These are phyloP conservation scores for Takifugu rubripes DNA, from an alignment of 2,797 vertebrate species.

Conservation along the genomic window DNA sequence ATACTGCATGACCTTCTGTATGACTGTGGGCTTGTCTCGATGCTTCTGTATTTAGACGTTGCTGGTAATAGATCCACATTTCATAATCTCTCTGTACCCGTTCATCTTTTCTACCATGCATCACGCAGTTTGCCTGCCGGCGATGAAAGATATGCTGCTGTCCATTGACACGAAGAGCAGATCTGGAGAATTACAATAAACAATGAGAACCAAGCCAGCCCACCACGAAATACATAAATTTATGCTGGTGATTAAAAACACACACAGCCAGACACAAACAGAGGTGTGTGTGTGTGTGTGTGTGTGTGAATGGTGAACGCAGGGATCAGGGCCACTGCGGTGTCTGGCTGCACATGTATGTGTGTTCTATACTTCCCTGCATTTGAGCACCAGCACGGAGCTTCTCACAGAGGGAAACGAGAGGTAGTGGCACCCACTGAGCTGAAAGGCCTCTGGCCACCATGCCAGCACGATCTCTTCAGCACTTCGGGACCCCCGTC, in stretches of 20 bases:
- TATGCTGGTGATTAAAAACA: slow-evolving; percentile 14
- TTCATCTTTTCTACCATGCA: slow-evolving; percentile 18
- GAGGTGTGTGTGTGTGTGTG: slow-evolving; percentile 20
- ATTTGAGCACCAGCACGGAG: slow-evolving; percentile 54
- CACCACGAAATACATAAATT: slow-evolving; percentile 17
- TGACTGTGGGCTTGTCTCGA: background rate
- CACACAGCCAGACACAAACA: slow-evolving; percentile 18
- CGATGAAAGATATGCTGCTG: slow-evolving; percentile 26
- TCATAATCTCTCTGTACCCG: slow-evolving; percentile 5
- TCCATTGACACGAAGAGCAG: slow-evolving; percentile 15
- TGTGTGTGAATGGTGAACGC: slow-evolving; percentile 5
- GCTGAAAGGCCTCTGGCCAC: slow-evolving; percentile 75
- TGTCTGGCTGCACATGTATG: slow-evolving; percentile 25
- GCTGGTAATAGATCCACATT: background rate
- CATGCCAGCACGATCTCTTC: slow-evolving; percentile 77
- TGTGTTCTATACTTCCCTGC: slow-evolving; percentile 28
- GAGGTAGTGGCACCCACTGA: slow-evolving; percentile 58
- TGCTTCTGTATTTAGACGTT: slow-evolving; percentile 7
- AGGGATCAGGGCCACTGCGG: slow-evolving; percentile 15
- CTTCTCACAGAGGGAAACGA: slow-evolving; percentile 39
- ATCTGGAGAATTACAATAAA: slow-evolving; percentile 35
- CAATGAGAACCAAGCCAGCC: slow-evolving; percentile 24
- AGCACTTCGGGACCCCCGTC: slow-evolving; percentile 60
- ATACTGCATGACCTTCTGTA: no score
- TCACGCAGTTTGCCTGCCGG: slow-evolving; percentile 21